Evolutionary conservation across 1,140 invertebrate genomes (phyloP), one percentile per base, ranked within the genome.

Genomic region (Medauroidea extradentata): DNA sequence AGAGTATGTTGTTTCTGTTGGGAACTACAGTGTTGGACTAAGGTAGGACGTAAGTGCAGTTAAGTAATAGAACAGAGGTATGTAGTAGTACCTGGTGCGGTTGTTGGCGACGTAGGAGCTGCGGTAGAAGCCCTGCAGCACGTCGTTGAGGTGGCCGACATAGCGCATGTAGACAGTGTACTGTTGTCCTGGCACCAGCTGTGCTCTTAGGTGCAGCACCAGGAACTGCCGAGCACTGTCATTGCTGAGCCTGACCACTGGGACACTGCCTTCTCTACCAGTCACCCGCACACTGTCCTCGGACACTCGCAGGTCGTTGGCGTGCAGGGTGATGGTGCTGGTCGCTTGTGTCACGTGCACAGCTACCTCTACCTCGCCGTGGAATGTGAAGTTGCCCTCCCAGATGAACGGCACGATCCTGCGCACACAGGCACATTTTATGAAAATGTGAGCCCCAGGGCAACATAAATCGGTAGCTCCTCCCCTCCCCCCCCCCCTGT

Each of bases 71-170:
- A 48, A 48, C 14, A 16, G 18, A 2, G 3, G 14, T 13, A 16
- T n/a, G 13, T 14, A 3, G 11, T 16, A 49, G 3, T 70, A 89
- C 87, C 85, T 87, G 57, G 84, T 87, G 38, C 85, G 79, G 63
- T 83, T 85, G 25, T 79, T 78, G 34, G 83, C 79, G 62, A 79
- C 82, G 68, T 95, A 95, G 1, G 86, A 90, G 74, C 91, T 94
- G 60, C 89, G 80, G 70, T 96, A 96, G 72, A 96, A 94, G 18
- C 93, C 93, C 65, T 89, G 84, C 27, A 94, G 73, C 61, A 88
- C 82, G 66, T 92, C 85, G 67, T 87, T 87, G 1, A 93, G 73
- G 19, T 82, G 73, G 2, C 90, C 90, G 1, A 78, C 75, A 66
- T 86, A 94, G 34, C 80, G 81, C 46, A 94, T 82, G 59, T 81